These are phyloP conservation scores for Mystacornis crossleyi DNA, from an alignment of 2,113 vertebrate genomes.

Conservation along the genomic window DNA sequence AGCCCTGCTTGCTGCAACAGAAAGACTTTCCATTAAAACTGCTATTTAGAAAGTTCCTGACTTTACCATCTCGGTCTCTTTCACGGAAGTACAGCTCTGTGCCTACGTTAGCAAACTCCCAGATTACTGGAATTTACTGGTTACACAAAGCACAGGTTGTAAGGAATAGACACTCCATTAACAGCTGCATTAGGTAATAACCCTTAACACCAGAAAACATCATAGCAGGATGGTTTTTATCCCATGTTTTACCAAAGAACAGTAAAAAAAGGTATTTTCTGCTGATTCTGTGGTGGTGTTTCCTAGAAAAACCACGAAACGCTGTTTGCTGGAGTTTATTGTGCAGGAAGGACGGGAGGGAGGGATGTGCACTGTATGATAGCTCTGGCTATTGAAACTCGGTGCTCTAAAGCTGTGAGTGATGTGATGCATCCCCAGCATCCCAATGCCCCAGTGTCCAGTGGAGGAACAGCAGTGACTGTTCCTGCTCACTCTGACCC, in stretches of 20 bases:
- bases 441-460: neutral
- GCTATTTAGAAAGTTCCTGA: neutral
- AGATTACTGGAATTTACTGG: neutral
- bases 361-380: neutral
- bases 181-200: neutral
- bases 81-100: neutral
- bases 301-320: constrained; percentile 25
- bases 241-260: neutral
- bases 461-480: neutral
- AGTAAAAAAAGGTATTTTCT: neutral
- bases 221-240: neutral
- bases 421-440: neutral
- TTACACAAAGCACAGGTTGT: neutral
- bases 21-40: neutral
- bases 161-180: neutral
- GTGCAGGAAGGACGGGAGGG: neutral
- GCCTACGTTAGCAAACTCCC: neutral
- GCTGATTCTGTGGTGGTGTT: neutral
- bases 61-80: neutral
- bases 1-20: neutral
- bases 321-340: neutral
- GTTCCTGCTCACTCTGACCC: neutral
- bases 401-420: neutral
- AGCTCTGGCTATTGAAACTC: neutral
- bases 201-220: neutral